These are phyloP conservation scores for Poeciliopsis gracilis DNA, from an alignment of 2,797 vertebrate species.

Conservation along the genomic window DNA sequence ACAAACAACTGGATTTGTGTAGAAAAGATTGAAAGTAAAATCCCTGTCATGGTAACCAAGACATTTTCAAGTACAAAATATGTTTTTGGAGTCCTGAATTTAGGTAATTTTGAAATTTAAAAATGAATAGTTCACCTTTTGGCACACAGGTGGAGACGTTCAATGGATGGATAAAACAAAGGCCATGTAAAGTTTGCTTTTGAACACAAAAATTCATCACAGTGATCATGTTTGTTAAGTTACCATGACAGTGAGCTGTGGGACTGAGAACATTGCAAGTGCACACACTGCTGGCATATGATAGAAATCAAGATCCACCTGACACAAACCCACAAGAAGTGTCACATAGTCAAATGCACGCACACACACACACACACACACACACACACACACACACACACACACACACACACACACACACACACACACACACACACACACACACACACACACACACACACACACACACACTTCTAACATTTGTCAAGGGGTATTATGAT, in stretches of 20 bases:
- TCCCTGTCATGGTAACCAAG: neutral
- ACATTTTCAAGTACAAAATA: neutral
- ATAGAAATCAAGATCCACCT: slow-evolving; percentile 30
- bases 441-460: neutral
- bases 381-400: no score
- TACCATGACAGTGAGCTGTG: slow-evolving; percentile 32
- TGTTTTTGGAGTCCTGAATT: neutral
- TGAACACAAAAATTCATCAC: slow-evolving; percentile 21
- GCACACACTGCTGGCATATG: slow-evolving; percentile 10
- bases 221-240: slow-evolving; percentile 41
- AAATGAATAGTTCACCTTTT: neutral
- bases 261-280: neutral
- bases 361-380: neutral
- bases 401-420: neutral
- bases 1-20: neutral
- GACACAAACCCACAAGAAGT: slow-evolving; percentile 2
- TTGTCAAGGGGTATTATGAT: slow-evolving; percentile 24
- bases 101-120: neutral
- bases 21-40: neutral
- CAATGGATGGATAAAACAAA: neutral
- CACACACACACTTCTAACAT: slow-evolving; percentile 12
- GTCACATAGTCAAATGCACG: slow-evolving; percentile 6
- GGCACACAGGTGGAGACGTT: neutral
- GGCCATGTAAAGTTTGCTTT: neutral
- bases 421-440: neutral